Evolutionary conservation across 1,140 invertebrate genomes (phyloP).

Genomic region (Maniola jurtina): DNA sequence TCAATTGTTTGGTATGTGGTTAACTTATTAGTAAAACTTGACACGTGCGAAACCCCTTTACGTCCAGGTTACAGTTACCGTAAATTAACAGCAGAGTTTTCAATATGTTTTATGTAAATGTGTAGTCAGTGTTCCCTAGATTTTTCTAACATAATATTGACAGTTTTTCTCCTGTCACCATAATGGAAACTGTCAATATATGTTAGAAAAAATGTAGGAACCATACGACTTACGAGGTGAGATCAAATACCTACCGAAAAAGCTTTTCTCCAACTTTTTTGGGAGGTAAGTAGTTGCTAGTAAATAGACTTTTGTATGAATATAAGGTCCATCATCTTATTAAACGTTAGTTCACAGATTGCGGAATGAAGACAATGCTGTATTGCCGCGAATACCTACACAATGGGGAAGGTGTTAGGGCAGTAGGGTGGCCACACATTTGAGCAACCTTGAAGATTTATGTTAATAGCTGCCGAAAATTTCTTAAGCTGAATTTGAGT

Average conservation of each 20-base stretch:
- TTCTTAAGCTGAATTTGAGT: neutral
- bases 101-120: too few species aligned
- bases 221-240: too few species aligned
- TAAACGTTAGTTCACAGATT: conserved; percentile 3
- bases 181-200: too few species aligned
- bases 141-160: too few species aligned
- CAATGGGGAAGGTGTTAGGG: conserved; percentile 4
- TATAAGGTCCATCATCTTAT: neutral
- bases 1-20: conserved; percentile 9
- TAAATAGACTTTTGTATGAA: neutral
- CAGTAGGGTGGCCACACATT: neutral
- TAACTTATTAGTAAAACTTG: neutral
- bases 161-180: too few species aligned
- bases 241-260: too few species aligned
- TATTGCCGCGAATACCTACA: neutral
- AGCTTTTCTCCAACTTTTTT: too few species aligned
- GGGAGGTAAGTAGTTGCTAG: neutral
- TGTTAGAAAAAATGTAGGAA: too few species aligned
- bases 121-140: too few species aligned
- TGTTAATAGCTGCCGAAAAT: neutral
- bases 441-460: neutral
- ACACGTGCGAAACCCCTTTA: too few species aligned
- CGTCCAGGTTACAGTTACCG: too few species aligned
- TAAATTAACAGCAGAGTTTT: too few species aligned
- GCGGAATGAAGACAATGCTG: conserved; percentile 2